phyloP scores from a whole-genome alignment of 2,113 vertebrate species.

The cattle (Bos taurus) region DNA sequence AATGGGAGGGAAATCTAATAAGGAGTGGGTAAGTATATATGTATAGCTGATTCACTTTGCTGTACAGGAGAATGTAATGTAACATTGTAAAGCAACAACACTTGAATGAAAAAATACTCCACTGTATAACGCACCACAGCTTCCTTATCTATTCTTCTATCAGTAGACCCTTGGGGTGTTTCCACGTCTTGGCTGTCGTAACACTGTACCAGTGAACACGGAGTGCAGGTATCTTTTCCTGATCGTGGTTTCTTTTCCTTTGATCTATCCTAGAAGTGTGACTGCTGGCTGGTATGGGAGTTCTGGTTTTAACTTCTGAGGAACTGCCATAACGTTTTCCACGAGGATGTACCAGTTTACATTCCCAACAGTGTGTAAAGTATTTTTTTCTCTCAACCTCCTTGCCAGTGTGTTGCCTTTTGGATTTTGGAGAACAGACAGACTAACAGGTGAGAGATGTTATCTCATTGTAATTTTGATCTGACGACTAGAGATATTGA shows the following conservation, averaged over 20 bases:
- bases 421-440: neutral
- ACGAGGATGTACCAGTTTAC: neutral
- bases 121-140: neutral
- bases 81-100: neutral
- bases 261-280: accelerated
- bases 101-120: neutral
- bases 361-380: neutral
- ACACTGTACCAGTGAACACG: neutral
- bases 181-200: neutral
- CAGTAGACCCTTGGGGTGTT: neutral
- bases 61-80: neutral
- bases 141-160: neutral
- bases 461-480: neutral
- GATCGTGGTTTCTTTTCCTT: neutral
- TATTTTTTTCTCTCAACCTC: neutral
- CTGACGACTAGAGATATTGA: neutral
- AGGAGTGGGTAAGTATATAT: accelerated
- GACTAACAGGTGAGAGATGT: neutral
- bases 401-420: neutral
- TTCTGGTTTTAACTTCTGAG: neutral
- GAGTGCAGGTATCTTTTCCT: neutral
- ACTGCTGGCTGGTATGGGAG: neutral
- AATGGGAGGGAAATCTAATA: neutral
- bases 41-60: neutral
- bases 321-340: neutral